A percentile compares a stretch with the other conserved stretches of the same genome.
phyloP scores from a whole-genome alignment of 2,888 invertebrate genomes.

The Mystacides longicornis region DNA sequence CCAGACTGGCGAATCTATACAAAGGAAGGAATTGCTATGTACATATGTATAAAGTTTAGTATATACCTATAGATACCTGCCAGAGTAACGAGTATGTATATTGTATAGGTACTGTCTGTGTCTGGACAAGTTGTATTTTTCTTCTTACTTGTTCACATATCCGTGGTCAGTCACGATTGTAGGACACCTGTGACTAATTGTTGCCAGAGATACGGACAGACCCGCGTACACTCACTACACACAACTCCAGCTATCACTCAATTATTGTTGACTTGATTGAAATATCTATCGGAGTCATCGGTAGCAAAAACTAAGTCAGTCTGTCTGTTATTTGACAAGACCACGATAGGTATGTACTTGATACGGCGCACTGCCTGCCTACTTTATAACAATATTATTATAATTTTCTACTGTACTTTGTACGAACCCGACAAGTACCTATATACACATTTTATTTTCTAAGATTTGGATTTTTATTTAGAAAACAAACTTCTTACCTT shows the following conservation, averaged over 20 bases:
- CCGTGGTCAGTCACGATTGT: neutral
- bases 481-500: too few relatives aligned
- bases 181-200: neutral
- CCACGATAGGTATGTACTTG: neutral
- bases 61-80: too few relatives aligned
- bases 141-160: neutral
- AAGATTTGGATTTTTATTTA: too few relatives aligned
- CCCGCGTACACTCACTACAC: neutral
- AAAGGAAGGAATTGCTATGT: too few relatives aligned
- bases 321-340: neutral
- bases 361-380: too few relatives aligned
- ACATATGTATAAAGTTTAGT: too few relatives aligned
- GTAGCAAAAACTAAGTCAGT: neutral
- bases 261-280: conserved; percentile 1
- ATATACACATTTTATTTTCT: too few relatives aligned
- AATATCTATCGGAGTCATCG: conserved; percentile 1
- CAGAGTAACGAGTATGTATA: neutral
- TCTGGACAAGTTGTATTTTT: neutral
- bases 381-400: too few relatives aligned
- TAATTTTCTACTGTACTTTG: too few relatives aligned
- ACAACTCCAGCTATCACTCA: neutral
- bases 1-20: too few relatives aligned
- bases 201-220: too few relatives aligned
- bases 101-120: neutral
- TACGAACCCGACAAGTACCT: too few relatives aligned